Conservation (phyloP, 2,797 vertebrate species). For the Delichon dasypus region DNA sequence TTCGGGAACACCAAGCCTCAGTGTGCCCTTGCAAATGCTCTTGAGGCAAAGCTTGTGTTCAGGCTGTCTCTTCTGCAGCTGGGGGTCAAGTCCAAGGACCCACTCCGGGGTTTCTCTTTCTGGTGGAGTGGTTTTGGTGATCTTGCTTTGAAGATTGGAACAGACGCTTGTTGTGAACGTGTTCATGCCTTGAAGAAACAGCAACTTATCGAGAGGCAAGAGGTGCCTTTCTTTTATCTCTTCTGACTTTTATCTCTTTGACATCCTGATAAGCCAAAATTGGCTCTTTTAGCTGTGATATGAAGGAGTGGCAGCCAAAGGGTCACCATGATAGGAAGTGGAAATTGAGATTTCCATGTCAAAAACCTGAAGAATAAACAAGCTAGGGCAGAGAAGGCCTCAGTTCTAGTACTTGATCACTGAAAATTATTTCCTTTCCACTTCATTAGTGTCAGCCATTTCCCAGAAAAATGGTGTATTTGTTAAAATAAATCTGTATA, state of each 20-base stretch:
- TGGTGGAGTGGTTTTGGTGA: not conserved
- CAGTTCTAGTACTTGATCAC: not conserved
- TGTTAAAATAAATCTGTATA: not conserved
- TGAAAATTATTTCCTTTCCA: not conserved
- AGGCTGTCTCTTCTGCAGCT: not conserved
- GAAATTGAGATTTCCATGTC: not conserved
- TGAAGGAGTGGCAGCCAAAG: not conserved
- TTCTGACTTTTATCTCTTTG: not conserved
- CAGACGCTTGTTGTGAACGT: not conserved
- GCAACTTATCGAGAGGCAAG: fast-evolving
- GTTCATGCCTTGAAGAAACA: not conserved
- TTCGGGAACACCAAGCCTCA: fast-evolving
- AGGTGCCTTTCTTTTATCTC: not conserved
- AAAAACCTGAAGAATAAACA: not conserved
- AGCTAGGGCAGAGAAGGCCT: not conserved
- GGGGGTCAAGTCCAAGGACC: not conserved
- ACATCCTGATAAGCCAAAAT: not conserved
- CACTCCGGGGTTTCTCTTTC: fast-evolving
- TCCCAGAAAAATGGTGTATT: not conserved
- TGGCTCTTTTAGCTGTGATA: not conserved
- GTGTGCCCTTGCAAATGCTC: not conserved
- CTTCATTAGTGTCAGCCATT: not conserved
- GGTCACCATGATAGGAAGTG: not conserved
- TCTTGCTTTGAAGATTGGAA: not conserved
- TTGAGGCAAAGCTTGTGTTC: not conserved